Evolutionary conservation across 2,888 invertebrate genomes (phyloP).

Genomic region (Caenorhabditis sp.): DNA sequence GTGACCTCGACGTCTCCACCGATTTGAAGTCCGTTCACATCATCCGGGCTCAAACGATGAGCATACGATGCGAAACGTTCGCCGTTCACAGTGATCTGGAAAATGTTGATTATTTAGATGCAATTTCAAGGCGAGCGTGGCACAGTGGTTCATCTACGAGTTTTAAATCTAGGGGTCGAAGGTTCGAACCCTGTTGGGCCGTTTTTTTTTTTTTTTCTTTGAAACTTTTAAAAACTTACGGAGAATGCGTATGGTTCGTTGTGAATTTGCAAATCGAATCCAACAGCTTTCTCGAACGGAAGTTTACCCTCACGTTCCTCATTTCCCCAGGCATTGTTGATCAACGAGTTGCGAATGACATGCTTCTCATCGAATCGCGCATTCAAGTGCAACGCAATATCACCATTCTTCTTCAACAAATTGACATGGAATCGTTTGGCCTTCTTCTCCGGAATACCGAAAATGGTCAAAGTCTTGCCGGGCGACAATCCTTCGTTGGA

Average conservation of each 20-base stretch:
- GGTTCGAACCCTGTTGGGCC: no score
- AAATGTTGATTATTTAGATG: no score
- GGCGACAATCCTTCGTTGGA: slow-evolving; percentile 65
- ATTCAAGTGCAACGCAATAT: slow-evolving; percentile 60
- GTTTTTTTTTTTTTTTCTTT: not conserved
- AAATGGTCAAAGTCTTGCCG: slow-evolving; percentile 66
- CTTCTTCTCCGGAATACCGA: slow-evolving; percentile 69
- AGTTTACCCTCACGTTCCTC: slow-evolving; percentile 62
- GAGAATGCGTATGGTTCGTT: slow-evolving; percentile 60
- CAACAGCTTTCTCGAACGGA: slow-evolving; percentile 57
- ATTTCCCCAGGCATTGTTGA: slow-evolving; percentile 59
- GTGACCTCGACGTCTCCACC: slow-evolving; percentile 69
- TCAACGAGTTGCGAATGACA: slow-evolving; percentile 57
- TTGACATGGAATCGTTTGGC: slow-evolving; percentile 60
- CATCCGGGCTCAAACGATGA: slow-evolving; percentile 70
- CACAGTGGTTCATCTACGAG: no score
- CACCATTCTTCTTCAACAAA: slow-evolving; percentile 60
- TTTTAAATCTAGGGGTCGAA: no score
- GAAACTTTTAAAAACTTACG: slow-evolving; percentile 18
- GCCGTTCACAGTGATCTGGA: slow-evolving; percentile 70
- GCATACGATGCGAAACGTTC: slow-evolving; percentile 70
- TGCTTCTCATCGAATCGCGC: slow-evolving; percentile 61
- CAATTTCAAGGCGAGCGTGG: no score
- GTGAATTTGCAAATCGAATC: slow-evolving; percentile 57
- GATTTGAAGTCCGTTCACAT: slow-evolving; percentile 69